These are phyloP conservation scores for Ptilodon capucinus DNA, from an alignment of 2,888 invertebrate species.

Conservation along the genomic window DNA sequence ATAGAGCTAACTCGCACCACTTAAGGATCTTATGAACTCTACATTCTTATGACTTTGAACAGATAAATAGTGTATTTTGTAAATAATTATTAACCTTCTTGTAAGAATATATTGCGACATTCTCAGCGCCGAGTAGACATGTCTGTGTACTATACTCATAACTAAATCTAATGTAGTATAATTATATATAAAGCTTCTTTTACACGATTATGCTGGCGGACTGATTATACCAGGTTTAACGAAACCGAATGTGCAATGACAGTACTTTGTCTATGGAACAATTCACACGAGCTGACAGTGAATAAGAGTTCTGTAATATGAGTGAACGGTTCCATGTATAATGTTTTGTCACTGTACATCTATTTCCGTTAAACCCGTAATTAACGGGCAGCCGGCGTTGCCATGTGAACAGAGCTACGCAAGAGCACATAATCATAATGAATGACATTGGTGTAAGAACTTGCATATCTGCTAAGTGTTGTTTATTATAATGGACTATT, in stretches of 20 bases:
- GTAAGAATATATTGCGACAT: slow-evolving; percentile 59
- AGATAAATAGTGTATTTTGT: slow-evolving; percentile 75
- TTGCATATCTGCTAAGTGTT: slow-evolving; percentile 3
- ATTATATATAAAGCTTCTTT: too few relatives aligned
- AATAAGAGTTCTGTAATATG: too few relatives aligned
- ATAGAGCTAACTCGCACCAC: slow-evolving; percentile 73
- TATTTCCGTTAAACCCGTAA: too few relatives aligned
- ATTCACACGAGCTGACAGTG: too few relatives aligned
- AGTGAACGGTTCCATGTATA: too few relatives aligned
- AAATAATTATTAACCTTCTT: slow-evolving; percentile 68
- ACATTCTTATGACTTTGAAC: slow-evolving; percentile 80
- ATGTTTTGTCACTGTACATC: too few relatives aligned
- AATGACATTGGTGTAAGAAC: slow-evolving; percentile 18
- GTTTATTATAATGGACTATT: neutral
- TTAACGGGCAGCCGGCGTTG: too few relatives aligned
- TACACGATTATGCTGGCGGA: too few relatives aligned
- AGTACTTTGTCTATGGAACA: too few relatives aligned
- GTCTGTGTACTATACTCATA: slow-evolving; percentile 45
- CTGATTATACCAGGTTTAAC: too few relatives aligned
- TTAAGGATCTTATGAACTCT: slow-evolving; percentile 78
- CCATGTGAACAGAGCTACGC: too few relatives aligned
- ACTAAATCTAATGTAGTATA: slow-evolving; percentile 17
- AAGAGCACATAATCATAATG: slow-evolving; percentile 26
- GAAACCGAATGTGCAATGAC: too few relatives aligned
- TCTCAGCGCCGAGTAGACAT: slow-evolving; percentile 54